Evolutionary conservation across 2,797 vertebrate species (phyloP).

Genomic region (Alauda arvensis): DNA sequence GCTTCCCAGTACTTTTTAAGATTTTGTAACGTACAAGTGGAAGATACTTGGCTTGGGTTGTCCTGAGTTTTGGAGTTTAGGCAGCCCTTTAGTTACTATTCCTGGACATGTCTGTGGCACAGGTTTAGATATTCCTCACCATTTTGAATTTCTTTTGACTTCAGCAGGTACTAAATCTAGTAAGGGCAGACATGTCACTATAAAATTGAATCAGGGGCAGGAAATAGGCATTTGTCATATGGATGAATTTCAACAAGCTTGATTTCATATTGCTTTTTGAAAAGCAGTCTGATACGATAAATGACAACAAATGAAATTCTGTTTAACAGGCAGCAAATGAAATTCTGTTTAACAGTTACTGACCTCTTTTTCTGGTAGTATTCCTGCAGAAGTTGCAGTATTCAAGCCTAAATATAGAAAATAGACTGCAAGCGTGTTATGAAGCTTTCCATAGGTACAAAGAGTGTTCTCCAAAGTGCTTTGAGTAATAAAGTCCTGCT

Average conservation of each 20-base stretch:
- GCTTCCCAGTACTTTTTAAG: background rate
- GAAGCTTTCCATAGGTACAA: background rate
- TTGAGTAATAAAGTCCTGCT: background rate
- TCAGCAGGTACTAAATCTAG: background rate
- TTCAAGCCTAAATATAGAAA: background rate
- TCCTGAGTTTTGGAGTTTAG: background rate
- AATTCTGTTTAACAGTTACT: constrained; percentile 17
- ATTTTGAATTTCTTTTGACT: constrained; percentile 24
- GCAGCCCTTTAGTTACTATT: background rate
- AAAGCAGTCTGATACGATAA: constrained; percentile 1
- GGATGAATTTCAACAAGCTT: constrained; percentile 21
- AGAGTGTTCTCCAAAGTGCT: background rate
- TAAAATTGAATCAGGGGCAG: constrained; percentile 9
- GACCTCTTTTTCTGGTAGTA: background rate
- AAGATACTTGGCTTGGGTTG: background rate
- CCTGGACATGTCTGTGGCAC: background rate
- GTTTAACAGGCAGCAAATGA: constrained; percentile 3
- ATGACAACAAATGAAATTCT: constrained; percentile 30
- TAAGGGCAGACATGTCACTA: background rate
- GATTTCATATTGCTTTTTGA: constrained; percentile 14
- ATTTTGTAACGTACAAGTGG: background rate
- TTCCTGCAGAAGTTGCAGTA: background rate
- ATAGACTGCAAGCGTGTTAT: background rate
- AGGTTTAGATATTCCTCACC: background rate
- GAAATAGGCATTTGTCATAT: constrained; percentile 27